A percentile compares a stretch with the other conserved stretches of the same genome.
Conservation (phyloP, 2,888 invertebrate species). For the Hololepta plana region DNA sequence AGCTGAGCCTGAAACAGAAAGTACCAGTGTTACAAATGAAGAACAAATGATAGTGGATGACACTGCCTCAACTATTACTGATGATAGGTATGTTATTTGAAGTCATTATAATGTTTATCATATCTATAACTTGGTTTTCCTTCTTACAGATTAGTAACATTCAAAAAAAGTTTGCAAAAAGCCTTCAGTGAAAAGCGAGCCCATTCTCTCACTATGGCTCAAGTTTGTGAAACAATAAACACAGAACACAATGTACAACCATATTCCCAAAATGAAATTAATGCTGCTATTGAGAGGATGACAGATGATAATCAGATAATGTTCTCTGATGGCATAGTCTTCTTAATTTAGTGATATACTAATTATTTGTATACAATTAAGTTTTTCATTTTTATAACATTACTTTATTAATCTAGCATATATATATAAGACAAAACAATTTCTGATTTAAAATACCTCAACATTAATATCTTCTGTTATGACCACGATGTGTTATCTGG, state of each 20-base stretch:
- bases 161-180: conserved; percentile 55
- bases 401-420: too few species aligned
- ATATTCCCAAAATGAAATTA: conserved; percentile 51
- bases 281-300: conserved; percentile 66
- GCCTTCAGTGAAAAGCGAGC: conserved; percentile 61
- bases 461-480: too few species aligned
- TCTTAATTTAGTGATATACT: conserved; percentile 66
- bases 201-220: conserved; percentile 50
- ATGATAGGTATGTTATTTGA: conserved; percentile 9
- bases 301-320: conserved; percentile 82
- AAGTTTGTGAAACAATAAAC: conserved; percentile 47
- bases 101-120: conserved; percentile 1
- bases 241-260: conserved; percentile 35
- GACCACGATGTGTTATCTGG: too few species aligned
- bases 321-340: conserved; percentile 70
- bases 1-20: background rate
- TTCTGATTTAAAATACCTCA: too few species aligned
- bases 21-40: too few species aligned
- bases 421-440: too few species aligned
- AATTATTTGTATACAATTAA: too few species aligned
- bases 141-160: conserved; percentile 36
- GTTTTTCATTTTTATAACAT: too few species aligned
- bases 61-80: conserved; percentile 8
- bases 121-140: conserved; percentile 1
- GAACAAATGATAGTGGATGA: conserved; percentile 1